These are phyloP conservation scores for Trichoplusia ni DNA, from an alignment of 1,140 invertebrate species.

Conservation along the genomic window DNA sequence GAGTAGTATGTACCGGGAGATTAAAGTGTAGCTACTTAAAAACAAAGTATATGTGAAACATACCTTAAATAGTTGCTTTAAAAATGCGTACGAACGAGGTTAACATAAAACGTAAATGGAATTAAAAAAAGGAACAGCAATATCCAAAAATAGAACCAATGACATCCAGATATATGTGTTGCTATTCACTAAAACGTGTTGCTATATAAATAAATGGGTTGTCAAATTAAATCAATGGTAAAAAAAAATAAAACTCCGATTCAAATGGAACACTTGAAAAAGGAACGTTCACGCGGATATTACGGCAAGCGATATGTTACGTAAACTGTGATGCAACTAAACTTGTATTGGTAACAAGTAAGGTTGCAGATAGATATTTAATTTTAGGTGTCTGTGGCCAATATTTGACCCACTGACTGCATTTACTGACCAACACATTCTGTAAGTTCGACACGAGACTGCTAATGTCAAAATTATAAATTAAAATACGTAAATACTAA, in stretches of 20 bases:
- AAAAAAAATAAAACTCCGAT: constrained; percentile 3
- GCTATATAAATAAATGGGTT: too few relatives aligned
- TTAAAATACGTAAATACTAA: not conserved
- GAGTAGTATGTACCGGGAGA: too few relatives aligned
- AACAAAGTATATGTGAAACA: too few relatives aligned
- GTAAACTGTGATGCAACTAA: constrained; percentile 64
- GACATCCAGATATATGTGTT: too few relatives aligned
- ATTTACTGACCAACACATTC: constrained; percentile 18
- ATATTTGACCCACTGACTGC: constrained; percentile 60
- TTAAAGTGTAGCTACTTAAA: too few relatives aligned
- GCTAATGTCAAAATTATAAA: constrained; percentile 17
- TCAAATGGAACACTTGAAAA: constrained; percentile 32
- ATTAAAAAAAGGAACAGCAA: too few relatives aligned
- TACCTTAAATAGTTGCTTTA: too few relatives aligned
- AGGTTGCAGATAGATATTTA: constrained; percentile 60
- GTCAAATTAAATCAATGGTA: too few relatives aligned
- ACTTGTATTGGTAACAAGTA: constrained; percentile 54
- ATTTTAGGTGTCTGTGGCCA: constrained; percentile 48
- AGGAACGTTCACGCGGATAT: constrained; percentile 36
- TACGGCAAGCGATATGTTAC: constrained; percentile 50
- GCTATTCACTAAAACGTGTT: too few relatives aligned
- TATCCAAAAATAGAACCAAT: too few relatives aligned
- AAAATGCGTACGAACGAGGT: too few relatives aligned
- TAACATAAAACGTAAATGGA: too few relatives aligned
- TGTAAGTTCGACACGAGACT: constrained; percentile 6